A percentile compares a stretch with the other conserved stretches of the same genome.
phyloP scores from a whole-genome alignment of 2,113 vertebrate genomes.

The Heterochromis multidens region DNA sequence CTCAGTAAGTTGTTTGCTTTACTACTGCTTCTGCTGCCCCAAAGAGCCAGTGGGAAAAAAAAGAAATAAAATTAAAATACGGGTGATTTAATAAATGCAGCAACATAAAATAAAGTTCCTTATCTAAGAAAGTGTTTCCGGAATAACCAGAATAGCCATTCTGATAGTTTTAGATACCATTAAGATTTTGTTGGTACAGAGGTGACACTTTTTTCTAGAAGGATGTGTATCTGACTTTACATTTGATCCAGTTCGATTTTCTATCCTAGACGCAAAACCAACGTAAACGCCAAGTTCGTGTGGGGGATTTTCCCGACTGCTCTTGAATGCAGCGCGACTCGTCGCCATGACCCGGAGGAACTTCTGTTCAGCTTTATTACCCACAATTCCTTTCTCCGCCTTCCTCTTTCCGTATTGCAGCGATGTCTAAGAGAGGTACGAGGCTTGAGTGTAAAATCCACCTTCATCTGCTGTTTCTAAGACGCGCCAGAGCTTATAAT shows the following conservation, averaged over 20 bases:
- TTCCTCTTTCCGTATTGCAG: slow-evolving; percentile 71
- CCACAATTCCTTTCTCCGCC: slow-evolving; percentile 59
- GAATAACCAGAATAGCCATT: too few relatives aligned
- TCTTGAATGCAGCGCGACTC: neutral
- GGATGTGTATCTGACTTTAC: neutral
- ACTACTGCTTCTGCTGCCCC: neutral
- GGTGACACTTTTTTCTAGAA: fast-evolving
- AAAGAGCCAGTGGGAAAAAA: neutral
- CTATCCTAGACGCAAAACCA: neutral
- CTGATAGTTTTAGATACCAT: too few relatives aligned
- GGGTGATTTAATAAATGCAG: neutral
- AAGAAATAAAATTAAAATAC: too few relatives aligned
- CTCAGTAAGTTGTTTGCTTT: neutral
- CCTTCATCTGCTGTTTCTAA: slow-evolving; percentile 33
- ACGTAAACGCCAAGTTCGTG: neutral
- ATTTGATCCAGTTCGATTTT: neutral
- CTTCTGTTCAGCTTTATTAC: slow-evolving; percentile 61
- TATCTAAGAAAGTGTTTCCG: too few relatives aligned
- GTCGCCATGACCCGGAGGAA: slow-evolving; percentile 40
- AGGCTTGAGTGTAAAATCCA: slow-evolving; percentile 12
- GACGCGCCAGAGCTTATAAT: fast-evolving
- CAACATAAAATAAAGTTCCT: fast-evolving
- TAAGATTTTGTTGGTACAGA: too few relatives aligned
- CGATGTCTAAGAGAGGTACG: slow-evolving; percentile 83
- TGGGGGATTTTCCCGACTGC: neutral